These are phyloP conservation scores for Bufotes viridis DNA, from an alignment of 2,797 vertebrate species.

Conservation along the genomic window DNA sequence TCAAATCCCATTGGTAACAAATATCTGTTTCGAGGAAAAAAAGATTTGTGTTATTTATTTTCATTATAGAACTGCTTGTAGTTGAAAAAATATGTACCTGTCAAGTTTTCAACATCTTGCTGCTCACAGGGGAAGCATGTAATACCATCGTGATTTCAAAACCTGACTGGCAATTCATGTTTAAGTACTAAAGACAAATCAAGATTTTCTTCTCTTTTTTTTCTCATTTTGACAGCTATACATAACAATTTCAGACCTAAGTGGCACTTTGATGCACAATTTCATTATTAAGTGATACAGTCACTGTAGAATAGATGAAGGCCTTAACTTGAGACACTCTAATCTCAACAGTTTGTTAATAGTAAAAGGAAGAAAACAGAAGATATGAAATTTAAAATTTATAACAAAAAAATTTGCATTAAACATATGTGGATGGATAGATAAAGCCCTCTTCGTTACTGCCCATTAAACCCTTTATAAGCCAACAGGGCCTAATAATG, in stretches of 20 bases:
- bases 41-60: constrained; percentile 92
- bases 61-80: constrained; percentile 86
- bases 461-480: too few species aligned
- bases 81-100: constrained; percentile 96
- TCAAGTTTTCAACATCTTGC: constrained; percentile 90
- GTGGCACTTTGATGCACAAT: constrained; percentile 82
- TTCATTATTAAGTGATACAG: constrained; percentile 81
- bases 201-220: constrained; percentile 69
- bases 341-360: constrained; percentile 75
- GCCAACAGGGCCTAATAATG: too few species aligned
- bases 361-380: constrained; percentile 54
- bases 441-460: not conserved
- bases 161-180: constrained; percentile 94
- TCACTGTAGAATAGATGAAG: constrained; percentile 78
- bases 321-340: constrained; percentile 71
- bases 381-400: not conserved
- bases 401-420: not conserved
- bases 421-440: not conserved
- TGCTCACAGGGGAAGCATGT: constrained; percentile 89
- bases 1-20: constrained; percentile 92
- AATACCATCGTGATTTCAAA: constrained; percentile 90
- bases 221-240: constrained; percentile 78
- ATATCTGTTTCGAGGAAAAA: constrained; percentile 81
- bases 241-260: constrained; percentile 84
- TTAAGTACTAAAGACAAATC: constrained; percentile 82